Evolutionary conservation across 2,888 invertebrate species (phyloP).

Genomic region (Cephalotes varians): DNA sequence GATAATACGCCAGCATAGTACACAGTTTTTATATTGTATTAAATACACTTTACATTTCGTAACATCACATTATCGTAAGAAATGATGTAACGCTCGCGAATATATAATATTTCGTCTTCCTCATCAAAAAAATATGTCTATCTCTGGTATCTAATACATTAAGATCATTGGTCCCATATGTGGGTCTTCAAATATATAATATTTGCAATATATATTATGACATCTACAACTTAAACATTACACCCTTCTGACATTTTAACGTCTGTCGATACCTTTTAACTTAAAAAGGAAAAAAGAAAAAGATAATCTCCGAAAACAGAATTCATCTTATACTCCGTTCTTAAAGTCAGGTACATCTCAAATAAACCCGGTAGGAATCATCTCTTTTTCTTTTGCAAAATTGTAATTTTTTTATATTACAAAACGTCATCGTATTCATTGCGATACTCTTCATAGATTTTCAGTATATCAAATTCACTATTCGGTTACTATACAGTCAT

Average conservation of each 20-base stretch:
- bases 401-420: conserved; percentile 56
- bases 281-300: conserved; percentile 20
- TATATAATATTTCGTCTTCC: conserved; percentile 59
- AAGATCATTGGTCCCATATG: conserved; percentile 80
- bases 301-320: conserved; percentile 34
- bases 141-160: conserved; percentile 75
- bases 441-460: neutral
- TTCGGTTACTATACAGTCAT: neutral
- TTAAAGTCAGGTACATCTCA: conserved; percentile 84
- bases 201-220: conserved; percentile 82
- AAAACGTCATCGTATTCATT: conserved; percentile 26
- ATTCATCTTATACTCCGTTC: conserved; percentile 38
- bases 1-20: conserved; percentile 64
- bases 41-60: conserved; percentile 76
- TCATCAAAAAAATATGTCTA: conserved; percentile 73
- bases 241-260: conserved; percentile 59
- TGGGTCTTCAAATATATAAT: conserved; percentile 76
- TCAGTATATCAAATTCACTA: neutral
- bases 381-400: conserved; percentile 21
- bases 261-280: conserved; percentile 62
- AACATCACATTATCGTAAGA: conserved; percentile 63
- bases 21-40: conserved; percentile 69
- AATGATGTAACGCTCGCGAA: conserved; percentile 63
- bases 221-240: conserved; percentile 81
- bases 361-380: conserved; percentile 71